phyloP scores from a whole-genome alignment of 2,888 invertebrate species.

The Ectemnius lituratus region DNA sequence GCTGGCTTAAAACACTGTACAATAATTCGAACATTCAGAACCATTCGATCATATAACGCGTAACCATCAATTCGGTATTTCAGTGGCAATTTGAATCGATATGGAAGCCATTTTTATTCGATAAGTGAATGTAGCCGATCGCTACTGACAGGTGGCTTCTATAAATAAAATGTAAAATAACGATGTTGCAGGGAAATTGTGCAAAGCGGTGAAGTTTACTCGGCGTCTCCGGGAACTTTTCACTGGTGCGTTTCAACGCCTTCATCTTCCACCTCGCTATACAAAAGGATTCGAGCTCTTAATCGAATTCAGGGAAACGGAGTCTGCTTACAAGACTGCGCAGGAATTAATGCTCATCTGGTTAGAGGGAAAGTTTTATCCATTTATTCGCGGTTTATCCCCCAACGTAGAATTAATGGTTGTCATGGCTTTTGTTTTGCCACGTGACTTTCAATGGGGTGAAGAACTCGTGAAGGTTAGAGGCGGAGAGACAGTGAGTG shows the following conservation, averaged over 20 bases:
- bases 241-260: too few relatives aligned
- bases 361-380: conserved; percentile 43
- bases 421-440: conserved; percentile 54
- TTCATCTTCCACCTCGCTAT: too few relatives aligned
- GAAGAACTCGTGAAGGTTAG: conserved; percentile 14
- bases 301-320: not conserved
- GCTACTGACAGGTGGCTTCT: too few relatives aligned
- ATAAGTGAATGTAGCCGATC: too few relatives aligned
- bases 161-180: too few relatives aligned
- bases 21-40: too few relatives aligned
- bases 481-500: not conserved
- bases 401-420: conserved; percentile 49
- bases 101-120: too few relatives aligned
- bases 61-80: too few relatives aligned
- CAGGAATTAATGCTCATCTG: conserved; percentile 14
- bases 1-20: not conserved
- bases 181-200: not conserved
- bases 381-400: conserved; percentile 44
- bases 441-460: conserved; percentile 53
- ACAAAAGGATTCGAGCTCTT: conserved; percentile 1
- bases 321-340: too few relatives aligned
- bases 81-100: too few relatives aligned
- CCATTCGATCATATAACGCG: too few relatives aligned
- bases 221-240: too few relatives aligned
- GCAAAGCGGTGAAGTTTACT: conserved; percentile 23